These are phyloP conservation scores for Caenorhabditis panamensis DNA, from an alignment of 2,888 invertebrate genomes.

Conservation along the genomic window DNA sequence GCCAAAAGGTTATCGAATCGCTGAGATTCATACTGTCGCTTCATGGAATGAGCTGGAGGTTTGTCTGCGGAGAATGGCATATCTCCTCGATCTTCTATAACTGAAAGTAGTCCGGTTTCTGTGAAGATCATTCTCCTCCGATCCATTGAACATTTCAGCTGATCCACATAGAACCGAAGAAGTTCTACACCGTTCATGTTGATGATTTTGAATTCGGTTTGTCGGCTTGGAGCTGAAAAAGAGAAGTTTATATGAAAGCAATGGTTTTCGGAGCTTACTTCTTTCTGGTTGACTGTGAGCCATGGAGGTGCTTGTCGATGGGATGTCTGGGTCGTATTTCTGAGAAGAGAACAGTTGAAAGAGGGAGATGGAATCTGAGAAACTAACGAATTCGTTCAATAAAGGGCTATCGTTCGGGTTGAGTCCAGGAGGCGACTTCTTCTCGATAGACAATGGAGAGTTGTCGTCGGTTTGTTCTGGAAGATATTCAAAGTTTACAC, in stretches of 20 bases:
- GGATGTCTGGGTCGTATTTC: conserved; percentile 34
- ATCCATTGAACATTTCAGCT: conserved; percentile 66
- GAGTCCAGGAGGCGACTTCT: conserved; percentile 53
- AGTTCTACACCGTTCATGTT: conserved; percentile 53
- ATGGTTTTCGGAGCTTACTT: neutral
- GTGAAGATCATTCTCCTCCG: conserved; percentile 70
- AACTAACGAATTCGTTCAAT: conserved; percentile 28
- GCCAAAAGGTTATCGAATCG: conserved; percentile 69
- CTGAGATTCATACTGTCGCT: conserved; percentile 61
- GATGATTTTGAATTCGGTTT: conserved; percentile 34
- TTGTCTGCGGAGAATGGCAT: conserved; percentile 59
- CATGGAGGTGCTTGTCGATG: conserved; percentile 20
- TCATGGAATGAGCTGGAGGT: conserved; percentile 61
- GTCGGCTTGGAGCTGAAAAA: conserved; percentile 26
- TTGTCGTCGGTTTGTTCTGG: conserved; percentile 34
- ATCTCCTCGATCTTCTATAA: conserved; percentile 47
- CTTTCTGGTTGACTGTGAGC: neutral
- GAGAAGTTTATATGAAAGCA: neutral
- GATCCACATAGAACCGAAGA: conserved; percentile 62
- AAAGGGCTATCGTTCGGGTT: conserved; percentile 18
- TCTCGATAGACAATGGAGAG: conserved; percentile 50
- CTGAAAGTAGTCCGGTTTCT: conserved; percentile 52
- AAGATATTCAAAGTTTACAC: too few relatives aligned
- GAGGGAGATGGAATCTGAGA: neutral
- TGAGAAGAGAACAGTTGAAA: conserved; percentile 3